These are phyloP conservation scores for Rostratula benghalensis DNA, from an alignment of 2,113 vertebrate genomes.

Conservation along the genomic window DNA sequence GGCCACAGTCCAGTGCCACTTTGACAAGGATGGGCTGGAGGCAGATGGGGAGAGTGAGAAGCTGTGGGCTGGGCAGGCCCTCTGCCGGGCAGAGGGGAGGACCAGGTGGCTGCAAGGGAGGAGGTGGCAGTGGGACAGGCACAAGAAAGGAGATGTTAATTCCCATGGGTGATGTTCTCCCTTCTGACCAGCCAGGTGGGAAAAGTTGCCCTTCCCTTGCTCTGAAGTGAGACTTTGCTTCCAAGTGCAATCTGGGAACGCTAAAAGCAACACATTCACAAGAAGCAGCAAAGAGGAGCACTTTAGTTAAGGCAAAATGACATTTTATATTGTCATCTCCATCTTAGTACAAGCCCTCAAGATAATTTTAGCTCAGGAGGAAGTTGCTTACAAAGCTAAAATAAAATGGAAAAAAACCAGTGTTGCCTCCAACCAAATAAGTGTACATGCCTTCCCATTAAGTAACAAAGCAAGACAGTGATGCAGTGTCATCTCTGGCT, in stretches of 20 bases:
- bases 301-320: not conserved
- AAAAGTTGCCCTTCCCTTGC: conserved; percentile 18
- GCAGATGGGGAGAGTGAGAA: not conserved
- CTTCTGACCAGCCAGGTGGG: conserved; percentile 1
- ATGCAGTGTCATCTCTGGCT: not conserved
- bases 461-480: not conserved
- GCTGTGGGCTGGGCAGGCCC: not conserved
- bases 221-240: not conserved
- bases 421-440: not conserved
- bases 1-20: not conserved
- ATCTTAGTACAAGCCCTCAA: not conserved
- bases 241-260: conserved; percentile 13
- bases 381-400: not conserved
- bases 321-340: not conserved
- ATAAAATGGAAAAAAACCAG: not conserved
- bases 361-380: conserved; percentile 9
- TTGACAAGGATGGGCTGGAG: not conserved
- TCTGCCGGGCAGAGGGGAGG: fast-evolving
- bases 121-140: not conserved
- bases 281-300: not conserved
- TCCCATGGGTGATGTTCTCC: not conserved
- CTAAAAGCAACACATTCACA: conserved; percentile 21
- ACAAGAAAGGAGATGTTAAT: not conserved
- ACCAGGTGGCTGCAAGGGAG: not conserved
- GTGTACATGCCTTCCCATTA: not conserved